Base-by-base conservation (phyloP, 2,113 vertebrate species). In the Corapipo altera region DNA sequence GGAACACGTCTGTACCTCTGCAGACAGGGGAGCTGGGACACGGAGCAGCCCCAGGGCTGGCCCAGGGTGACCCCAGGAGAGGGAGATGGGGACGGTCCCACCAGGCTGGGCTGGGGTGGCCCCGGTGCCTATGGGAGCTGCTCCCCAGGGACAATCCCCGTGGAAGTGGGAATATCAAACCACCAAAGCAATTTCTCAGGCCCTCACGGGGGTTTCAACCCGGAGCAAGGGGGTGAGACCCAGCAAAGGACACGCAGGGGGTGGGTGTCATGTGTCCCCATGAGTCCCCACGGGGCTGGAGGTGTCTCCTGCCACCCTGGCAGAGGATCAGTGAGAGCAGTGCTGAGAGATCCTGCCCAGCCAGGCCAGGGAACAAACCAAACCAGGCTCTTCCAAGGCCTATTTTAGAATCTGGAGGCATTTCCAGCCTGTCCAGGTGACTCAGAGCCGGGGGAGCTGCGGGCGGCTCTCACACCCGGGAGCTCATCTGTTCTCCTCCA, bases 391-490 rank as follows among this genome's bases (percentile, higher is more conserved):
- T 73, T 46, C 62, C 15, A 6, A 41, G 67, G 58, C 26, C 77
- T 59, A 16, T 48, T 92, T 95, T 89, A 66, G 41, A 54, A 43
- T 62, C 43, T 0, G 0, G 49, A 89, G 70, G 35, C 69, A 49
- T 84, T 88, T 65, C 46, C 9, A 57, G 88, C 73, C 11, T 4
- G 0, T 28, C 12, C 67, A 79, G 46, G 41, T 85, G 91, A 75
- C 75, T 90, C 64, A 46, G 87, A 91, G n/a, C 32, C 2, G 33
- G n/a, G 37, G 43, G 35, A 46, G 51, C 41, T 76, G 41, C 58
- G n/a, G 72, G 17, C 23, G 37, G 23, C 5, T 67, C 37, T 61
- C 10, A 3, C 0, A 0, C 51, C 37, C 3, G 0, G 33, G 57
- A 89, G 16, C 41, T 81, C 74, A 30, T 44, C 15, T 15, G 22